Evolutionary conservation across 2,888 invertebrate genomes (phyloP).

Genomic region (Cryptophagus acutangulus): DNA sequence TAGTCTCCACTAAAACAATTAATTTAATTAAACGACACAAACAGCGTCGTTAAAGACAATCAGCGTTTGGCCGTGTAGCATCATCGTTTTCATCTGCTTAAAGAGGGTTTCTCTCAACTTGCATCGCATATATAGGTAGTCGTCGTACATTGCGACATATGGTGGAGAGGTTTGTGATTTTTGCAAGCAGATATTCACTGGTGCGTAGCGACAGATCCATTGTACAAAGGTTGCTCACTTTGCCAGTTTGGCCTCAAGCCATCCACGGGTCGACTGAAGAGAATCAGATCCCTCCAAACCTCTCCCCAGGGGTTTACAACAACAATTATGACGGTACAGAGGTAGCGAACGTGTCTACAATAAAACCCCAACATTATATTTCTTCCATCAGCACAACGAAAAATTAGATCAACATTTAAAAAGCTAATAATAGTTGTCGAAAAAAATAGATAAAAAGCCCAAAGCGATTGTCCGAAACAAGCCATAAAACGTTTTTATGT

Average conservation of each 20-base stretch:
- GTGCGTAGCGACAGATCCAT: slow-evolving; percentile 22
- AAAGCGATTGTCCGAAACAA: too few relatives aligned
- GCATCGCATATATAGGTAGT: neutral
- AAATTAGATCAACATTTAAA: too few relatives aligned
- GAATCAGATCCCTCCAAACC: neutral
- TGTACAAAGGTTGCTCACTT: slow-evolving; percentile 25
- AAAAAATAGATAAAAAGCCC: too few relatives aligned
- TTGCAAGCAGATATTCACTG: slow-evolving; percentile 25
- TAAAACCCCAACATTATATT: too few relatives aligned
- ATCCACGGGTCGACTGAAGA: slow-evolving; percentile 4
- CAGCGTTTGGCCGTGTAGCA: slow-evolving; percentile 4
- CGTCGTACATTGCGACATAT: slow-evolving; percentile 21
- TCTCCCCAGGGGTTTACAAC: slow-evolving; percentile 36
- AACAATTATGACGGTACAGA: slow-evolving; percentile 38
- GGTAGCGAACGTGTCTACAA: too few relatives aligned
- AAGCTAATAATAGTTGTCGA: too few relatives aligned
- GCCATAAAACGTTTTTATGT: too few relatives aligned
- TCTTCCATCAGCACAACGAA: too few relatives aligned
- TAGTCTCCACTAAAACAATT: slow-evolving; percentile 32
- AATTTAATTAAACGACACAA: slow-evolving; percentile 38
- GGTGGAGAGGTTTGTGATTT: slow-evolving; percentile 24
- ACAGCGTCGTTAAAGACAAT: slow-evolving; percentile 36
- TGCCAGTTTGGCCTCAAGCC: slow-evolving; percentile 19
- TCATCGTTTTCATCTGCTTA: slow-evolving; percentile 28
- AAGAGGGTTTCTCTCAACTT: slow-evolving; percentile 15